phyloP scores from a whole-genome alignment of 2,797 vertebrate genomes.

The Scolopax rusticola region DNA sequence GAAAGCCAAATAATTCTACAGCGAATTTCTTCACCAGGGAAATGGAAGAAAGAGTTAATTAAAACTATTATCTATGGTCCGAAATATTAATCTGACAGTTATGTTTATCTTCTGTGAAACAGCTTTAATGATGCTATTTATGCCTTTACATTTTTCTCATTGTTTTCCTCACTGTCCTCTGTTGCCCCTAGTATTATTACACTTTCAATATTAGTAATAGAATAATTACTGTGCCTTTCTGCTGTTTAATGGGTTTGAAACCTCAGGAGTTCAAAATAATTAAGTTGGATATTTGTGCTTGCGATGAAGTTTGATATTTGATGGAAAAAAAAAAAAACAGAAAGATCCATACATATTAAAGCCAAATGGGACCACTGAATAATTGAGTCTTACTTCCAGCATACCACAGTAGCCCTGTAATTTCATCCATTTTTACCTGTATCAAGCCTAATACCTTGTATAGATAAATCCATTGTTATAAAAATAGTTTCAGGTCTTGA shows the following conservation, averaged over 20 bases:
- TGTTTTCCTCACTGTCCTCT: constrained; percentile 9
- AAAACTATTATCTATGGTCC: neutral
- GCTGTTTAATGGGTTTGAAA: constrained; percentile 46
- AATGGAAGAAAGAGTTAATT: constrained; percentile 12
- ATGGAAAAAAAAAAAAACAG: neutral
- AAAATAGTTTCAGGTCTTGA: neutral
- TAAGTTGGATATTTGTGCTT: constrained; percentile 28
- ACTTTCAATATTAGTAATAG: constrained; percentile 25
- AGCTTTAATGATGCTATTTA: constrained; percentile 12
- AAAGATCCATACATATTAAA: neutral
- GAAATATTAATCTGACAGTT: neutral
- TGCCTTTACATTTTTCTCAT: neutral
- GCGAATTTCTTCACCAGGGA: neutral
- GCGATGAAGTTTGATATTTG: constrained; percentile 13
- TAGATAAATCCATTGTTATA: neutral
- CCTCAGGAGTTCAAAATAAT: constrained; percentile 54
- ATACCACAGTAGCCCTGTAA: neutral
- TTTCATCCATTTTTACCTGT: neutral
- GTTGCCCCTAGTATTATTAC: constrained; percentile 13
- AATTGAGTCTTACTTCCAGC: neutral
- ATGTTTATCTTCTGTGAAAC: neutral
- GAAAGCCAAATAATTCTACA: neutral
- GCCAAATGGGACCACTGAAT: neutral
- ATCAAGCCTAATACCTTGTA: neutral
- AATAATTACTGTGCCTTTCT: constrained; percentile 45